Evolutionary conservation across 2,888 invertebrate species (phyloP).

Genomic region (Rosalia funebris): DNA sequence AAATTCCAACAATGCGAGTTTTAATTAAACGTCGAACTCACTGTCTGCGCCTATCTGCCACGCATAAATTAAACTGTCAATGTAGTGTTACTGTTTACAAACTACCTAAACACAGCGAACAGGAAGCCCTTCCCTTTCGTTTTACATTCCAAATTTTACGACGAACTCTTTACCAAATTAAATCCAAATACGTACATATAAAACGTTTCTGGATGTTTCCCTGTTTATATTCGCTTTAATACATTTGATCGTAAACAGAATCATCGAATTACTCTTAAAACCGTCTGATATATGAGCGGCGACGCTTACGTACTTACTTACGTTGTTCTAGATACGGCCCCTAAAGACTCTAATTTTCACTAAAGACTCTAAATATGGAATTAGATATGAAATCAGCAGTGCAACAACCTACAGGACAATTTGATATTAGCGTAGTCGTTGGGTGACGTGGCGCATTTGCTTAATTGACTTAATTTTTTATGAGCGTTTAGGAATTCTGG

Average conservation of each 20-base stretch:
- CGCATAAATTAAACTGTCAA: constrained; percentile 13
- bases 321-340: too few species aligned
- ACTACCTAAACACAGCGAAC: constrained; percentile 3
- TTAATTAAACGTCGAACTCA: too few species aligned
- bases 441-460: constrained; percentile 33
- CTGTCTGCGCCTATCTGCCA: background rate
- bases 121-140: constrained; percentile 14
- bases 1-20: too few species aligned
- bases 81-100: constrained; percentile 1
- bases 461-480: constrained; percentile 37
- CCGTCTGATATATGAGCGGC: too few species aligned
- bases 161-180: constrained; percentile 18
- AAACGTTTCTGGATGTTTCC: too few species aligned
- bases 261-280: too few species aligned
- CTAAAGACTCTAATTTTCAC: constrained; percentile 37
- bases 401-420: constrained; percentile 36
- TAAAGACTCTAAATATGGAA: constrained; percentile 40
- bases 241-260: too few species aligned
- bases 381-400: constrained; percentile 40
- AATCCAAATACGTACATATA: too few species aligned
- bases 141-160: constrained; percentile 3
- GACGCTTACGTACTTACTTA: too few species aligned
- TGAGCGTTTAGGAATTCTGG: too few species aligned
- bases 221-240: too few species aligned
- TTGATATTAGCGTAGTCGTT: constrained; percentile 31